Percentiles rank a stretch among this genome's conserved stretches.
phyloP scores from a whole-genome alignment of 2,888 invertebrate genomes.

The Cantharis rufa region DNA sequence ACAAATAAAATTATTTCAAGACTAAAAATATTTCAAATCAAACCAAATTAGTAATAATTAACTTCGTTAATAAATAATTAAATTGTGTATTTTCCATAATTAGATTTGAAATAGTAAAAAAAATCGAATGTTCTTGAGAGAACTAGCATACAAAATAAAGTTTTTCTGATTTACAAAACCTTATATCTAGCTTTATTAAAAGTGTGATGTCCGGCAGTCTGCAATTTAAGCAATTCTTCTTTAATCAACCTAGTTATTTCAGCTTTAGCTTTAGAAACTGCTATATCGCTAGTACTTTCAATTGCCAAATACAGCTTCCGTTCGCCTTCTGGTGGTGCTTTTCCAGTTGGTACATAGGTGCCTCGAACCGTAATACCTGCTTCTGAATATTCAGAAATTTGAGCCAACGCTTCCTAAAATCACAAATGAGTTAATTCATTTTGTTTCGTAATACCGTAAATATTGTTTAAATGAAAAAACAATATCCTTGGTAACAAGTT shows the following conservation, averaged over 20 bases:
- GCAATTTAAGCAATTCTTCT: conserved; percentile 92
- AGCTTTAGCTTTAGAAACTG: conserved; percentile 93
- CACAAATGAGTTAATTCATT: conserved; percentile 5
- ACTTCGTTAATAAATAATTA: not conserved
- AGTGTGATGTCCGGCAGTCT: conserved; percentile 83
- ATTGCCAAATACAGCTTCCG: conserved; percentile 97
- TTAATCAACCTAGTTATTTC: conserved; percentile 98
- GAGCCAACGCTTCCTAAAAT: conserved; percentile 89
- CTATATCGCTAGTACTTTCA: conserved; percentile 95
- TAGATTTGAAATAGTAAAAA: not conserved
- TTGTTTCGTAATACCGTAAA: not conserved
- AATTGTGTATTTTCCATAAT: not conserved
- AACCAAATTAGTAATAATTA: not conserved
- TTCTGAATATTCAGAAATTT: conserved; percentile 98
- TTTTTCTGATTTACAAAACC: conserved; percentile 68
- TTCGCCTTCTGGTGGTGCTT: conserved; percentile 89
- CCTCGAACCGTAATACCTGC: conserved; percentile 98
- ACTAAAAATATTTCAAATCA: not conserved
- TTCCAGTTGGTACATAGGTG: conserved; percentile 91
- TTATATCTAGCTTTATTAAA: conserved; percentile 93
- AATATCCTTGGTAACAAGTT: conserved; percentile 1
- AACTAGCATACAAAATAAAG: not conserved
- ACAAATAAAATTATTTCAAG: not conserved
- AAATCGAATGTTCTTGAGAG: not conserved
- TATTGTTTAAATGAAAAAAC: not conserved